phyloP scores from a whole-genome alignment of 2,888 invertebrate species.

The Trypoxylon attenuatum region DNA sequence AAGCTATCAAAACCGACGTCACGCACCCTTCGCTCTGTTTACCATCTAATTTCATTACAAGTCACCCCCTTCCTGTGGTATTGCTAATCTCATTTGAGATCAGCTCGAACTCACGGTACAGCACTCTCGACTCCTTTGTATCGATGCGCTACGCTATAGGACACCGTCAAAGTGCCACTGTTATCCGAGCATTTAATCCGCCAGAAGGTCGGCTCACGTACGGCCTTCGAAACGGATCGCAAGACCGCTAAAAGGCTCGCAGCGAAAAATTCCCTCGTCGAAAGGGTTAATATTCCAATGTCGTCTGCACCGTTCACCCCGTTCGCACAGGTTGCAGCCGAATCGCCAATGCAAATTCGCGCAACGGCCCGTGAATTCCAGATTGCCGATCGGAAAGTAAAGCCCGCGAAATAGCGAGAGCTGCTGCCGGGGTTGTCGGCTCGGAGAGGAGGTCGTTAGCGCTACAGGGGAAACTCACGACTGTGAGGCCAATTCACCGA shows the following conservation, averaged over 20 bases:
- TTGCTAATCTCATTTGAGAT: too few species aligned
- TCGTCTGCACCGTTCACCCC: conserved; percentile 24
- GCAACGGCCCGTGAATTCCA: conserved; percentile 29
- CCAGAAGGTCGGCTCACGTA: too few species aligned
- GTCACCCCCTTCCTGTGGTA: too few species aligned
- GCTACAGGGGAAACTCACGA: background rate
- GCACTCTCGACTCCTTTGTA: too few species aligned
- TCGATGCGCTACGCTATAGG: too few species aligned
- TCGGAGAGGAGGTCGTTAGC: background rate
- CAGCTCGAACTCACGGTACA: too few species aligned
- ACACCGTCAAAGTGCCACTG: too few species aligned
- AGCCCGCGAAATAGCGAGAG: conserved; percentile 28
- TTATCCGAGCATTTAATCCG: too few species aligned
- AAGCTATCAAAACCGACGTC: background rate
- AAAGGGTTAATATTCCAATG: background rate
- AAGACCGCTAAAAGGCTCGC: background rate
- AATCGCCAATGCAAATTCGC: conserved; percentile 41
- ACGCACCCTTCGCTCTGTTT: too few species aligned
- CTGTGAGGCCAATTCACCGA: background rate
- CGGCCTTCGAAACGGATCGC: background rate
- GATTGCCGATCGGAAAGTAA: conserved; percentile 29
- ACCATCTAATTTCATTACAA: too few species aligned
- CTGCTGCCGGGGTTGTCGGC: conserved; percentile 7
- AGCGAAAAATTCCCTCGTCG: background rate
- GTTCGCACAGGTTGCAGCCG: conserved; percentile 34